A percentile compares a stretch with the other conserved stretches of the same genome.
phyloP scores from a whole-genome alignment of 2,888 invertebrate genomes.

The Opisthograptis luteolata region DNA sequence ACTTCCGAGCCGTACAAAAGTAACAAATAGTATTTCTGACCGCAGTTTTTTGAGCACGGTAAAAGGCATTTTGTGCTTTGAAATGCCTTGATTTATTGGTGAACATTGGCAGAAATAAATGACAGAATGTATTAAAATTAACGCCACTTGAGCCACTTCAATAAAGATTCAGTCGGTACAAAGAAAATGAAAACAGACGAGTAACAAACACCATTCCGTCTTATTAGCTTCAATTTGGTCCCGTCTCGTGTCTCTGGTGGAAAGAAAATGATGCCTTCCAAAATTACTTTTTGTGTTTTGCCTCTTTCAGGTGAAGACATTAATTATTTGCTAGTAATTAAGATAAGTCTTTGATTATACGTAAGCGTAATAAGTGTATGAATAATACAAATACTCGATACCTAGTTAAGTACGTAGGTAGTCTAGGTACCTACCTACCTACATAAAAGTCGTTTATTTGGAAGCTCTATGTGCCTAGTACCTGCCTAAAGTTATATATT shows the following conservation, averaged over 20 bases:
- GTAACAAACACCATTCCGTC: slow-evolving; percentile 45
- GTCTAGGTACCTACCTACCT: no score
- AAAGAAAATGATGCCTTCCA: slow-evolving; percentile 14
- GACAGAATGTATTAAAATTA: slow-evolving; percentile 1
- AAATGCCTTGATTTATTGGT: no score
- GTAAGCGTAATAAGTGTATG: no score
- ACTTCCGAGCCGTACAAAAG: no score
- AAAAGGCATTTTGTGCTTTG: no score
- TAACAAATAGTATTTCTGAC: no score
- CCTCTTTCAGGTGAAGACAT: background rate
- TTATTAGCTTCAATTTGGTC: slow-evolving; percentile 51
- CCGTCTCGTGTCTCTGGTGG: slow-evolving; percentile 36
- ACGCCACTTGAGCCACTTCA: slow-evolving; percentile 22
- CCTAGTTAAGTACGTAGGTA: no score
- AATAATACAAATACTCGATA: background rate
- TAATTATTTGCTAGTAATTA: background rate
- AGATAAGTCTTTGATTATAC: background rate
- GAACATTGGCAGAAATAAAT: no score
- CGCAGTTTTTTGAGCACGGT: no score
- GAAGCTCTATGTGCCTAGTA: no score
- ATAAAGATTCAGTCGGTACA: slow-evolving; percentile 20
- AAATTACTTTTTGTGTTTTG: slow-evolving; percentile 5
- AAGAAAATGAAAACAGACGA: slow-evolving; percentile 40
- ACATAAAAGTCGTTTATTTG: no score
- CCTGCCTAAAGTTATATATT: no score